Conservation (phyloP, 2,797 vertebrate species). For the Chaetodon trifasciatus region DNA sequence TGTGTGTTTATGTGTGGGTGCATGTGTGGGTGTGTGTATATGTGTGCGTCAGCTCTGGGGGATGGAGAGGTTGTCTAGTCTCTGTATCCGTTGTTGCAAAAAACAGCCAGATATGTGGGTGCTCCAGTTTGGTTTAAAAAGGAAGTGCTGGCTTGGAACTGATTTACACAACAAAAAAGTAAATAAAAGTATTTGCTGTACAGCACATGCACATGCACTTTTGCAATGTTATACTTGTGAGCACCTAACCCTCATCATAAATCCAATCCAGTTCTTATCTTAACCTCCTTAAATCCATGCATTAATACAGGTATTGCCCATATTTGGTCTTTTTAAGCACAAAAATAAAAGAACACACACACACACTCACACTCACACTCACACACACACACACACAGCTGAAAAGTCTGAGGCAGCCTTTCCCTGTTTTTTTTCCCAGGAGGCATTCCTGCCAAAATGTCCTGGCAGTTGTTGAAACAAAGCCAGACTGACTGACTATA, state of each 20-base stretch:
- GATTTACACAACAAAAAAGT: not conserved
- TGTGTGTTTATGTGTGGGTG: slow-evolving; percentile 49
- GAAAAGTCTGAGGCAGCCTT: not conserved
- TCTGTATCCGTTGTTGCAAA: slow-evolving; percentile 1
- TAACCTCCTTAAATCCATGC: not conserved
- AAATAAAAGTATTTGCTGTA: not conserved
- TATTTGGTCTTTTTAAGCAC: slow-evolving; percentile 20
- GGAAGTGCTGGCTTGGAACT: slow-evolving; percentile 1
- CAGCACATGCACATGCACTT: not conserved
- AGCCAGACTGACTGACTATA: slow-evolving; percentile 27
- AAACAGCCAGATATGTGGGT: slow-evolving; percentile 3
- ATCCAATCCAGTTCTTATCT: not conserved
- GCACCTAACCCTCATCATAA: not conserved
- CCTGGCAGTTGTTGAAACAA: slow-evolving; percentile 27
- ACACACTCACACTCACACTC: not conserved
- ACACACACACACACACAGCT: not conserved
- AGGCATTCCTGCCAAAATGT: slow-evolving; percentile 29
- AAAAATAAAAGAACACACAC: not conserved
- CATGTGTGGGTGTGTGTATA: slow-evolving; percentile 24
- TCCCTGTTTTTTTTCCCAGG: slow-evolving; percentile 1
- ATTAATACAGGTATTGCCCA: not conserved
- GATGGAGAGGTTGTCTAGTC: slow-evolving; percentile 51
- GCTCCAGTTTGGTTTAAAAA: slow-evolving; percentile 1
- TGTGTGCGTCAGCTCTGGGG: slow-evolving; percentile 49
- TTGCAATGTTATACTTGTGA: not conserved